These are phyloP conservation scores for Drosophila vallismaia DNA, from an alignment of 2,888 invertebrate species.

Conservation along the genomic window DNA sequence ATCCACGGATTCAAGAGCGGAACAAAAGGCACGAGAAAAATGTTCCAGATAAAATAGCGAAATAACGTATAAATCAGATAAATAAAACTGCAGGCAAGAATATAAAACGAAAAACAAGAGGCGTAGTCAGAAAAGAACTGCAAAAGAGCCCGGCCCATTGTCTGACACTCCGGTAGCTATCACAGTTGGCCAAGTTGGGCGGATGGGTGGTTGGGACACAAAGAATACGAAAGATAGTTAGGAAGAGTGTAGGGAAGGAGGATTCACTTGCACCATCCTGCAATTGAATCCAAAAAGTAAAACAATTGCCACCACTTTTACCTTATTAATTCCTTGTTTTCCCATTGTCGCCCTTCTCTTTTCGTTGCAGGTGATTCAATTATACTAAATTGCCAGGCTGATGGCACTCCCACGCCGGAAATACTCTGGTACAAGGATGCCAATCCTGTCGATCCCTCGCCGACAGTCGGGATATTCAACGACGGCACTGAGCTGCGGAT, in stretches of 20 bases:
- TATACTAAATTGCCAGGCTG: conserved; percentile 97
- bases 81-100: background rate
- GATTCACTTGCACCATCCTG: background rate
- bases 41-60: conserved; percentile 21
- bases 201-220: background rate
- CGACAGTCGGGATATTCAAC: conserved; percentile 95
- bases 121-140: conserved; percentile 15
- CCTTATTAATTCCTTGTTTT: conserved; percentile 59
- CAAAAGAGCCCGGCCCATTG: conserved; percentile 48
- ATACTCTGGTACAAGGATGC: conserved; percentile 98
- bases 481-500: conserved; percentile 97
- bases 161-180: conserved; percentile 50
- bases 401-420: conserved; percentile 97
- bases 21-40: conserved; percentile 67
- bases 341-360: conserved; percentile 14
- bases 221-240: conserved; percentile 21
- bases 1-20: conserved; percentile 3
- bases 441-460: conserved; percentile 94
- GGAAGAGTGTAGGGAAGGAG: conserved; percentile 8
- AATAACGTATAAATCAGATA: conserved; percentile 70
- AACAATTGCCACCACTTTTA: conserved; percentile 69
- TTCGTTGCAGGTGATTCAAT: conserved; percentile 92
- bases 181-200: conserved; percentile 31
- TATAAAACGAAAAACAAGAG: conserved; percentile 16
- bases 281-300: conserved; percentile 44